These are phyloP conservation scores for Sesamia inferens DNA, from an alignment of 2,888 invertebrate genomes.

Conservation along the genomic window DNA sequence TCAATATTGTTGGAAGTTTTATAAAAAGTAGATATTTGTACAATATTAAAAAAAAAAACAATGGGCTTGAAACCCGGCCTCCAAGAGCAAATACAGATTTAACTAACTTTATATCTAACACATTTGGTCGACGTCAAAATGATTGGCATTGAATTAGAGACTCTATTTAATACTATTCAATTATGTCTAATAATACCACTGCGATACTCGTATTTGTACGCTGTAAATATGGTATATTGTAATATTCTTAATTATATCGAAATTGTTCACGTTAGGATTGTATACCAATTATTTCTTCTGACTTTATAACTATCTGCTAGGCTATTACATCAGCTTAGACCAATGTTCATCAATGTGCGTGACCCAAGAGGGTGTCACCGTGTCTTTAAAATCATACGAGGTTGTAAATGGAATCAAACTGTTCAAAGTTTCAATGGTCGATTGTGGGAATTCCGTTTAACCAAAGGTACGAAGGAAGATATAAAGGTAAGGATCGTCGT, in stretches of 20 bases:
- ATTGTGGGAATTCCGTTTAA: no score
- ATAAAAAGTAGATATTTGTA: background rate
- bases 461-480: no score
- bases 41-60: background rate
- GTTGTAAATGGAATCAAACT: no score
- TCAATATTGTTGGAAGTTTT: no score
- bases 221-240: conserved; percentile 10
- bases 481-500: no score
- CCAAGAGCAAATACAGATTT: background rate
- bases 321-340: background rate
- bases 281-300: conserved; percentile 4
- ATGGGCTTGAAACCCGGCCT: background rate
- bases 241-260: conserved; percentile 18
- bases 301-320: background rate
- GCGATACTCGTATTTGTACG: no score
- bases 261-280: conserved; percentile 7
- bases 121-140: background rate
- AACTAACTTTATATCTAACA: background rate
- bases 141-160: background rate
- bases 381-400: no score
- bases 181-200: background rate
- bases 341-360: no score
- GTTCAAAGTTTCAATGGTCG: no score
- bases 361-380: no score
- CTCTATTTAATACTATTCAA: background rate